Evolutionary conservation across 2,888 invertebrate genomes (phyloP), one percentile per base, ranked within the genome.

Genomic region (Linyphia triangularis): DNA sequence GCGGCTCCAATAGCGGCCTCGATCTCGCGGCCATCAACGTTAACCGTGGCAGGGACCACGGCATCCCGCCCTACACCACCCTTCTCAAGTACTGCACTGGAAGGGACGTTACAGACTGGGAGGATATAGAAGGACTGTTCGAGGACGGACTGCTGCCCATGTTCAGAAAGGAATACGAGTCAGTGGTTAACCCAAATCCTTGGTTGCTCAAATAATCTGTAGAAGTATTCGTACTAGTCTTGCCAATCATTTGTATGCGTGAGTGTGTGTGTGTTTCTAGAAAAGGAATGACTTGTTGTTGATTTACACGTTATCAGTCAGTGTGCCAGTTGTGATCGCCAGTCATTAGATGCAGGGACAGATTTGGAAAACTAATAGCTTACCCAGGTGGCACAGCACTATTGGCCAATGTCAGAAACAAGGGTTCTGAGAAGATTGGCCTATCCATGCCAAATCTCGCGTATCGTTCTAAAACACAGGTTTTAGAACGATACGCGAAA

Each of bases 21-120:
- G 96, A 96, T 92, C 93, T 97, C 91, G 95, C 95, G 0, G 94
- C 96, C 0, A 93, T 96, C 70, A 96, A 96, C 92, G 95, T 96
- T 72, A 96, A 96, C 92, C 94, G 96, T 69, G 96, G 96, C 0
- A 93, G 96, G 19, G 96, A 97, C 93, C 95, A 96, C 91, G 96
- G 96, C 0, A 91, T 96, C 10, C 94, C 95, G 9, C 93, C 95
- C 0, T 97, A 96, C 92, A 96, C 96, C 91, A 95, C 96, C 89
- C 97, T 96, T 92, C 93, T 97, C 28, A 94, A 95, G 90, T 94
- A 96, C 10, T 95, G 95, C 91, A 96, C 96, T 0, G 93, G 96
- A 73, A 93, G 94, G 3, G 94, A 94, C 40, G 94, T 95, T n/a
- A 92, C 92, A 0, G 93, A 93, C 65, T 97, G 97, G 92, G 93